These are phyloP conservation scores for Aphidius gifuensis DNA, from an alignment of 1,140 invertebrate genomes.

Conservation along the genomic window DNA sequence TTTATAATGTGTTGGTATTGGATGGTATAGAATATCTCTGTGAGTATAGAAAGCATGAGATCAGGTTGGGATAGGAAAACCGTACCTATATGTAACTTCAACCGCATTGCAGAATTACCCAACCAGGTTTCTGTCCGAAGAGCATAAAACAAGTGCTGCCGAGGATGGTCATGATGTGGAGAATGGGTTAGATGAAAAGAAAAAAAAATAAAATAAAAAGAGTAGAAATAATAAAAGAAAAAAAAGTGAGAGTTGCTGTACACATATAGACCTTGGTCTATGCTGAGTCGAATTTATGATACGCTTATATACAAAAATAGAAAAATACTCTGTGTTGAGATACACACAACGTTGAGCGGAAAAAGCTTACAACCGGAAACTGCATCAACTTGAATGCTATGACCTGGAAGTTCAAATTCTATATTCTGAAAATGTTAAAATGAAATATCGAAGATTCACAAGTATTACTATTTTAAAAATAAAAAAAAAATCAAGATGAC, in stretches of 20 bases:
- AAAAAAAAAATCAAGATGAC: too few relatives aligned
- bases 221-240: conserved; percentile 8
- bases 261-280: conserved; percentile 12
- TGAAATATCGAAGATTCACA: too few relatives aligned
- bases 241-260: conserved; percentile 3
- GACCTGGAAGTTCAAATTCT: too few relatives aligned
- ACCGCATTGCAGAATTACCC: conserved; percentile 55
- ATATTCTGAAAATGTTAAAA: too few relatives aligned
- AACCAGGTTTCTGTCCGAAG: conserved; percentile 41
- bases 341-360: neutral
- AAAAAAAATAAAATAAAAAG: neutral
- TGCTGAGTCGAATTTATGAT: conserved; percentile 47
- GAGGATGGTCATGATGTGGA: conserved; percentile 28
- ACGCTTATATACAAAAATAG: conserved; percentile 45
- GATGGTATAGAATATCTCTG: neutral
- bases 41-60: neutral
- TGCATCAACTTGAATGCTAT: too few relatives aligned
- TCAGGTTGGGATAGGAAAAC: conserved; percentile 14
- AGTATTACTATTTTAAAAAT: too few relatives aligned
- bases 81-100: conserved; percentile 36
- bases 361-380: conserved; percentile 10
- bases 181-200: conserved; percentile 8
- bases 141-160: conserved; percentile 47
- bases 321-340: conserved; percentile 26
- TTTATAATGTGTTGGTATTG: neutral